Conservation (phyloP, 2,113 vertebrate species). For the Sprattus sprattus region DNA sequence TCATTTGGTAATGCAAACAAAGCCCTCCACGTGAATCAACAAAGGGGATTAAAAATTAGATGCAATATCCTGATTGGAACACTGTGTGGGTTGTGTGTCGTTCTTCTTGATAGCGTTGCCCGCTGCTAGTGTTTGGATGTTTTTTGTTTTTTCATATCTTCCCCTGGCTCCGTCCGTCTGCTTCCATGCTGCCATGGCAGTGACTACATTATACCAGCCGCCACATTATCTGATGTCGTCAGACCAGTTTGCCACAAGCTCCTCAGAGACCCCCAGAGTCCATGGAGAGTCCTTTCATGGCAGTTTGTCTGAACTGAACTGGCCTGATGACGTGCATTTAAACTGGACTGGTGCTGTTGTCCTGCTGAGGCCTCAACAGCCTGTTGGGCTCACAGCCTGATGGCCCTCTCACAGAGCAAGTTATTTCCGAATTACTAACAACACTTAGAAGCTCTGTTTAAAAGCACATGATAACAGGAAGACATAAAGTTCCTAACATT, state of each 20-base stretch:
- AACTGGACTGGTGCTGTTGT: neutral
- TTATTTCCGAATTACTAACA: neutral
- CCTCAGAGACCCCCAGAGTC: conserved; percentile 14
- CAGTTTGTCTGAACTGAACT: neutral
- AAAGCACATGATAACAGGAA: too few relatives aligned
- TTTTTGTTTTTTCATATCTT: neutral
- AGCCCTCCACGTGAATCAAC: conserved; percentile 6
- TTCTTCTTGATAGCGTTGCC: neutral
- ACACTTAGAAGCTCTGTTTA: too few relatives aligned
- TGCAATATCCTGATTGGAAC: conserved; percentile 25
- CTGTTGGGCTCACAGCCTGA: neutral
- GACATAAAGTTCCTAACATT: too few relatives aligned
- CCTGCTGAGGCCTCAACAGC: neutral
- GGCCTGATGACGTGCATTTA: neutral
- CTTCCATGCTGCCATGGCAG: neutral
- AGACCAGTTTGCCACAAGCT: neutral
- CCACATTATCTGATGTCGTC: neutral
- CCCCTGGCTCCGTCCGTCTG: neutral
- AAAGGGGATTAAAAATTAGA: conserved; percentile 24
- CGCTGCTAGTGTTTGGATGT: neutral
- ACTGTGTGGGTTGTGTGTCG: neutral
- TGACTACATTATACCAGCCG: neutral
- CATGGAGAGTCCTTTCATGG: conserved; percentile 19
- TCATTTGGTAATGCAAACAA: conserved; percentile 32
- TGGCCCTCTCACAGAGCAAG: neutral